Evolutionary conservation across 2,113 vertebrate genomes (phyloP), one percentile per base, ranked within the genome.

Genomic region (Cyanoliseus patagonus): DNA sequence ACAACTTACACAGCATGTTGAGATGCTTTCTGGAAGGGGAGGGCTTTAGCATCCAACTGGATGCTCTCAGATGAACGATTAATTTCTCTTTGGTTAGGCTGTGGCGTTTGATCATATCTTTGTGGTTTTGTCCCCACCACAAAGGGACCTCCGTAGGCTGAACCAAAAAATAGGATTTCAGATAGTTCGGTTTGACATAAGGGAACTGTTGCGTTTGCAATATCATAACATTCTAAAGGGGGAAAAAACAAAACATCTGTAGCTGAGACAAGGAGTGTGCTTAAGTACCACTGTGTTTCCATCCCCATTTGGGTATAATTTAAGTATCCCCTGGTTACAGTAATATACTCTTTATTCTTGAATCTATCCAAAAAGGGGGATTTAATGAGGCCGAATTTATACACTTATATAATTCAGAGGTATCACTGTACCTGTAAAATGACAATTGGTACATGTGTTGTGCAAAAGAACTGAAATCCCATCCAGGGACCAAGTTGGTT

Each of bases 381-480:
- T 85, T 95, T 82, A 91, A 90, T 87, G 94, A 80, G 75, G 47
- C 76, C 20, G 75, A 94, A 88, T 96, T 96, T 93, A 96, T 88
- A 91, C 81, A 87, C 91, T 94, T 93, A 75, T 61, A 94, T 90
- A 89, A 94, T 94, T 97, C 95, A 92, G 91, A 77, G 81, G 84
- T 88, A 97, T 97, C 37, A 11, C 95, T 86, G 78, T 42, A 95
- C 93, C 95, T 93, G 92, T 92, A 89, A 92, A 86, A 82, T 52
- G 94, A 93, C 96, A 96, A 96, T 70, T 74, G 94, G 95, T 90
- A 96, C 89, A 95, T 92, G 77, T 95, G 96, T 97, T 97, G 97
- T 57, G 96, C 97, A 97, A 97, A 95, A 97, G 97, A 98, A 98
- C 95, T 98, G 98, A 99, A 99, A 98, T 98, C 97, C 97, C 98